A percentile compares a stretch with the other conserved stretches of the same genome.
Conservation (phyloP, 2,888 invertebrate species). For the Epistrophe eligans region DNA sequence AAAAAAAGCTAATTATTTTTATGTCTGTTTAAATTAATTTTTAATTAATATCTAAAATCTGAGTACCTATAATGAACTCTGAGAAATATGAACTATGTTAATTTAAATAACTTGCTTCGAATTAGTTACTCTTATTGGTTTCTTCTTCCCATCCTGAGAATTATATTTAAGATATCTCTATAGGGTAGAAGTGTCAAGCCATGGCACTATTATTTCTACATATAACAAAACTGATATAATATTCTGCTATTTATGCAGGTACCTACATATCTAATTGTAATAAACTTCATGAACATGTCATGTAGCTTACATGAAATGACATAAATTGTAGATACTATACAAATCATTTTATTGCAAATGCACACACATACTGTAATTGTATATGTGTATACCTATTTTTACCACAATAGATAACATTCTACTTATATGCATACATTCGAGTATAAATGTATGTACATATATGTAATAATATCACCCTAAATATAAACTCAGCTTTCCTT, state of each 20-base stretch:
- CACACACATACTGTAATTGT: constrained; percentile 3
- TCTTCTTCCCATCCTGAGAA: background rate
- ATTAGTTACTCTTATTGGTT: too few species aligned
- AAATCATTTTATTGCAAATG: constrained; percentile 11
- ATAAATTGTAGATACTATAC: constrained; percentile 1
- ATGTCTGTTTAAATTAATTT: background rate
- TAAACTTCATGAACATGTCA: constrained; percentile 3
- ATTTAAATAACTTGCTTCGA: background rate
- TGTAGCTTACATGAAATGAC: constrained; percentile 3
- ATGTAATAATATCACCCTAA: constrained; percentile 9
- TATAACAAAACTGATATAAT: background rate
- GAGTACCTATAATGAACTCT: background rate
- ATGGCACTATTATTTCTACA: background rate
- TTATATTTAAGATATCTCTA: background rate
- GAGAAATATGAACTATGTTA: background rate
- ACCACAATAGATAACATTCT: background rate
- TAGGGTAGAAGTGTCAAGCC: constrained; percentile 3
- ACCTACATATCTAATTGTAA: constrained; percentile 7
- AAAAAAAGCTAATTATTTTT: background rate
- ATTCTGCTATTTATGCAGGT: constrained; percentile 8
- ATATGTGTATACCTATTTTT: background rate
- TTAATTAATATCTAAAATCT: background rate
- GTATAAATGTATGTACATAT: background rate
- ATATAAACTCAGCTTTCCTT: constrained; percentile 19
- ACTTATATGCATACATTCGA: background rate